Base-by-base conservation (phyloP, 2,888 invertebrate genomes). In the Tipula confusa region DNA sequence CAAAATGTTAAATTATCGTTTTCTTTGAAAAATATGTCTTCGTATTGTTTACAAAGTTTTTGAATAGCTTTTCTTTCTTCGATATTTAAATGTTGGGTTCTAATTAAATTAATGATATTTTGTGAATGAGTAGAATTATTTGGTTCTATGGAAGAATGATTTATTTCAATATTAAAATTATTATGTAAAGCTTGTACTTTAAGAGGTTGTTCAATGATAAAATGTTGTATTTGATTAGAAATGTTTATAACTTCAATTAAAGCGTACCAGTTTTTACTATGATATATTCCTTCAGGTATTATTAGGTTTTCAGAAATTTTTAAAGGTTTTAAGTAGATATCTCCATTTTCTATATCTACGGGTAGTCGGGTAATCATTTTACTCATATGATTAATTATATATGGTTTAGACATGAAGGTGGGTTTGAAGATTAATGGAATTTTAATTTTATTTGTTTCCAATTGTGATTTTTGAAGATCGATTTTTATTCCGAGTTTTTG, bases 11-110 rank as follows among this genome's bases (percentile, higher is more conserved):
- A n/a, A n/a, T n/a, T n/a, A n/a, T n/a, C n/a, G n/a, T n/a, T n/a
- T n/a, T n/a, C n/a, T n/a, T n/a, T n/a, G n/a, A n/a, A n/a, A n/a
- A n/a, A n/a, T n/a, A n/a, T n/a, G n/a, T n/a, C n/a, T n/a, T n/a
- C n/a, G n/a, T n/a, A 15, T 13, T 15, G 4, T 48, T 48, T 48
- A 48, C 48, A 48, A 2, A 48, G 13, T 3, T 48, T 48, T 43
- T 84, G 13, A 82, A 85, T 83, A 18, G 80, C 82, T 3, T 83
- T 31, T 36, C 28, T 33, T 81, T 85, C 85, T 85, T 86, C 85
- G 11, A 29, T 7, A 84, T 85, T 85, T 3, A 85, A 36, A 38
- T 85, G 85, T 38, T 48, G n/a, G 48, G 48, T 48, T 48, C 48
- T 3, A 15, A 48, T 48, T 84, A 83, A 13, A 29, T 28, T 48